Conservation (phyloP, 2,888 invertebrate genomes). For the Drymonia ruficornis region DNA sequence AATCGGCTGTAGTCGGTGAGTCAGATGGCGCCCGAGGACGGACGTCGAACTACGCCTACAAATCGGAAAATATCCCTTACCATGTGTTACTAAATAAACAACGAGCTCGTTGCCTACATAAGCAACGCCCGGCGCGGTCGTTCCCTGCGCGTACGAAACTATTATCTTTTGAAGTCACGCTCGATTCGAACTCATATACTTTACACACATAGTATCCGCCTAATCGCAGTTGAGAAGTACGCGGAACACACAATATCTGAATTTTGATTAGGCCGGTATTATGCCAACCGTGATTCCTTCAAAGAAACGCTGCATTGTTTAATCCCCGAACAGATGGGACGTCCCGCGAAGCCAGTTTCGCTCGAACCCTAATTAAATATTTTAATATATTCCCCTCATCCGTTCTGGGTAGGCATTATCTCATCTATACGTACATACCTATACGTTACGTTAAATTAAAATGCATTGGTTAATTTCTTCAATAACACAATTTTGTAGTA, state of each 20-base stretch:
- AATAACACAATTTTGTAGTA: constrained; percentile 41
- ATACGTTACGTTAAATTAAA: constrained; percentile 56
- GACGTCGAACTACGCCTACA: constrained; percentile 70
- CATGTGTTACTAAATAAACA: constrained; percentile 62
- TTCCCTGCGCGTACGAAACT: constrained; percentile 34
- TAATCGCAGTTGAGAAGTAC: constrained; percentile 45
- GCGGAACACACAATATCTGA: constrained; percentile 58
- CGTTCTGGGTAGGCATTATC: constrained; percentile 53
- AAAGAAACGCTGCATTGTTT: constrained; percentile 65
- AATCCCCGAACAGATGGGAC: constrained; percentile 59
- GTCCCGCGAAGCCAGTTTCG: constrained; percentile 57
- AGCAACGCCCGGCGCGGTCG: constrained; percentile 32
- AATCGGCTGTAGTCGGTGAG: constrained; percentile 74
- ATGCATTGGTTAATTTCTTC: constrained; percentile 38
- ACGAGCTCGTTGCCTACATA: constrained; percentile 38
- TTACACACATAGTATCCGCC: constrained; percentile 35
- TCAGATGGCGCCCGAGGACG: constrained; percentile 73
- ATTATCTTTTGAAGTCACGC: constrained; percentile 55
- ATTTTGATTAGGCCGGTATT: constrained; percentile 68
- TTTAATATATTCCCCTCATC: constrained; percentile 74
- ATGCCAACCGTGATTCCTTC: constrained; percentile 61
- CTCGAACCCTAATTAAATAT: constrained; percentile 73
- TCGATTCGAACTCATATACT: constrained; percentile 52
- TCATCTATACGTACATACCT: constrained; percentile 40
- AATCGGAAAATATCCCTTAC: constrained; percentile 64